Evolutionary conservation across 37 sponge, comb jelly and placozoan genomes (phyloP).

Genomic region (Chondrilla cf. caribensis): DNA sequence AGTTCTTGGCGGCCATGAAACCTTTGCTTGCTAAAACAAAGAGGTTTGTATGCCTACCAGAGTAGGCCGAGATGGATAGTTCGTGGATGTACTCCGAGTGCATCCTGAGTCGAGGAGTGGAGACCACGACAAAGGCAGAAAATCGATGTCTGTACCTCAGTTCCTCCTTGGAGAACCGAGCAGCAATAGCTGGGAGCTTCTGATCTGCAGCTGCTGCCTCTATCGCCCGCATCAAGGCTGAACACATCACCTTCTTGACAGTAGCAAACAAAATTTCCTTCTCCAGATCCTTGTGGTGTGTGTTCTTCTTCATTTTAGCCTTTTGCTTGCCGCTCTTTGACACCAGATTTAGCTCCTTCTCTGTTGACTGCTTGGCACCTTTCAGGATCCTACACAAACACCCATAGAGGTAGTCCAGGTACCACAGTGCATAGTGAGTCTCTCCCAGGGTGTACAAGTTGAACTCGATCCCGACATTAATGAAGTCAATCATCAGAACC

Average conservation of each 20-base stretch:
- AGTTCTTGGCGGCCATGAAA: conserved; percentile 51
- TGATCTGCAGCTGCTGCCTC: conserved; percentile 48
- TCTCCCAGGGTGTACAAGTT: conserved; percentile 87
- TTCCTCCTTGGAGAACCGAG: conserved; percentile 57
- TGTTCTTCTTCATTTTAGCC: conserved; percentile 33
- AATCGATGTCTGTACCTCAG: conserved; percentile 74
- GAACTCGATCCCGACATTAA: conserved; percentile 85
- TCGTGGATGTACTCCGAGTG: conserved; percentile 69
- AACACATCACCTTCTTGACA: conserved; percentile 50
- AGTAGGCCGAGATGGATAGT: conserved; percentile 43
- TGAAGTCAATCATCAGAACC: conserved; percentile 79
- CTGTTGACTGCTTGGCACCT: conserved; percentile 43
- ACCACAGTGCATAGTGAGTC: conserved; percentile 91
- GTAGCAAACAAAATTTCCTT: conserved; percentile 40
- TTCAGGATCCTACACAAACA: conserved; percentile 72
- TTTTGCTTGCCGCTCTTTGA: conserved; percentile 68
- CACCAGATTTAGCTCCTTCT: neutral
- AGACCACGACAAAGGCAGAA: conserved; percentile 59
- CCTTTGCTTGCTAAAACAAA: conserved; percentile 59
- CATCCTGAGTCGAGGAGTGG: conserved; percentile 69
- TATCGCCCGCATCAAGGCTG: conserved; percentile 68
- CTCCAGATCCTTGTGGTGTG: conserved; percentile 57
- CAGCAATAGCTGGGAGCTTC: conserved; percentile 27
- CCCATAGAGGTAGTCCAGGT: conserved; percentile 89
- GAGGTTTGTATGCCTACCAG: conserved; percentile 63